phyloP scores from a whole-genome alignment of 2,888 invertebrate genomes.

The Adelognathus sp. region DNA sequence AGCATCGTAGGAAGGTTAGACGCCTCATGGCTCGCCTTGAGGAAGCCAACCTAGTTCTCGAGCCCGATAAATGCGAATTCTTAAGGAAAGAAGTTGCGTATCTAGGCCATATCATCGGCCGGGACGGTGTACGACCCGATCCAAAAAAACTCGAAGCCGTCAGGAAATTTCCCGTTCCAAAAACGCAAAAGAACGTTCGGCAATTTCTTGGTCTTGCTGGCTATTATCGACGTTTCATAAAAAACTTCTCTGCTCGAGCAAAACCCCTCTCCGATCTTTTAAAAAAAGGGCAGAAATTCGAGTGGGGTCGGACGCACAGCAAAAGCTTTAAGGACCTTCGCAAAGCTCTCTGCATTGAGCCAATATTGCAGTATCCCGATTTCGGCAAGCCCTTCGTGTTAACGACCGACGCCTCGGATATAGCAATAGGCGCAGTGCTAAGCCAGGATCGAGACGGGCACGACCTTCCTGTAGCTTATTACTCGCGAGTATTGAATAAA shows the following conservation, averaged over 20 bases:
- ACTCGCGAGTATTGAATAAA: not conserved
- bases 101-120: constrained; percentile 9
- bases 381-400: constrained; percentile 3
- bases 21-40: too few relatives aligned
- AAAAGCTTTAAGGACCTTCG: not conserved
- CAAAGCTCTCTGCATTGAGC: not conserved
- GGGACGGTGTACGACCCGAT: not conserved
- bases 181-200: too few relatives aligned
- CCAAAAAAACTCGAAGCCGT: constrained; percentile 4
- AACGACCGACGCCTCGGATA: constrained; percentile 11
- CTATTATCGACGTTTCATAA: too few relatives aligned
- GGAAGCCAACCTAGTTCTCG: too few relatives aligned
- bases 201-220: too few relatives aligned
- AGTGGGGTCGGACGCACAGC: not conserved
- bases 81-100: too few relatives aligned
- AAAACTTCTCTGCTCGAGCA: too few relatives aligned
- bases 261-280: not conserved
- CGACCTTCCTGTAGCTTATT: constrained; percentile 29
- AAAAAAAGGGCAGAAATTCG: not conserved
- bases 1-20: too few relatives aligned
- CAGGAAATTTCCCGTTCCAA: too few relatives aligned
- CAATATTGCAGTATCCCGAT: constrained; percentile 32
- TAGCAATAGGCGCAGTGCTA: constrained; percentile 22
- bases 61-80: too few relatives aligned
- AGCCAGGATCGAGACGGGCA: constrained; percentile 17